Conservation (phyloP, 1,140 invertebrate genomes). For the Pseudomyrmex gracilis region DNA sequence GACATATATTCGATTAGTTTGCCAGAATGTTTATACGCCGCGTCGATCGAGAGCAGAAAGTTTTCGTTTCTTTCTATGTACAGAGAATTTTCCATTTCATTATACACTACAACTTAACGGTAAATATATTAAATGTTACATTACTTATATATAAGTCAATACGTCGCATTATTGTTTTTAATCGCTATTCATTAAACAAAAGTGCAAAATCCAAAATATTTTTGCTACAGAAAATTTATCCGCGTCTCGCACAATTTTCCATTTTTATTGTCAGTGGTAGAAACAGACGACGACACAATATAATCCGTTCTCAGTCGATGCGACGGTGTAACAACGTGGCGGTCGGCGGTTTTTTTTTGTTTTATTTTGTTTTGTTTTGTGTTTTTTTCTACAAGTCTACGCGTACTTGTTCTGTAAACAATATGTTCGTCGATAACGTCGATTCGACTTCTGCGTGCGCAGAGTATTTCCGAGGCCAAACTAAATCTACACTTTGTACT, state of each 20-base stretch:
- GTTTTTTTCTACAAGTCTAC: not conserved
- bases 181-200: not conserved
- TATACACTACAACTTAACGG: too few species aligned
- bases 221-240: constrained; percentile 1
- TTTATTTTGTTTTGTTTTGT: too few species aligned
- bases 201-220: constrained; percentile 18
- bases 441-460: constrained; percentile 65
- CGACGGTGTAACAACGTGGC: constrained; percentile 30
- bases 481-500: constrained; percentile 84
- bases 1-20: constrained; percentile 64
- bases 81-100: not conserved
- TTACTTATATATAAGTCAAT: not conserved
- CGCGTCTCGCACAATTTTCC: constrained; percentile 5
- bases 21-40: constrained; percentile 5
- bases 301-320: constrained; percentile 35
- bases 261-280: constrained; percentile 47
- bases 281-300: constrained; percentile 26
- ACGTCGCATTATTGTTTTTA: not conserved
- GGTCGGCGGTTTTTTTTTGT: not conserved
- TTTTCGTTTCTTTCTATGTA: not conserved
- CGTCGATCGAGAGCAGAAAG: constrained; percentile 47
- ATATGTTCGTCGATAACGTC: constrained; percentile 67
- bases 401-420: constrained; percentile 23
- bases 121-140: not conserved
- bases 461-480: constrained; percentile 82